Percentiles rank a stretch among this genome's conserved stretches.
Evolutionary conservation across 2,888 invertebrate species (phyloP).

Genomic region (Hydrotaea cyrtoneurina): DNA sequence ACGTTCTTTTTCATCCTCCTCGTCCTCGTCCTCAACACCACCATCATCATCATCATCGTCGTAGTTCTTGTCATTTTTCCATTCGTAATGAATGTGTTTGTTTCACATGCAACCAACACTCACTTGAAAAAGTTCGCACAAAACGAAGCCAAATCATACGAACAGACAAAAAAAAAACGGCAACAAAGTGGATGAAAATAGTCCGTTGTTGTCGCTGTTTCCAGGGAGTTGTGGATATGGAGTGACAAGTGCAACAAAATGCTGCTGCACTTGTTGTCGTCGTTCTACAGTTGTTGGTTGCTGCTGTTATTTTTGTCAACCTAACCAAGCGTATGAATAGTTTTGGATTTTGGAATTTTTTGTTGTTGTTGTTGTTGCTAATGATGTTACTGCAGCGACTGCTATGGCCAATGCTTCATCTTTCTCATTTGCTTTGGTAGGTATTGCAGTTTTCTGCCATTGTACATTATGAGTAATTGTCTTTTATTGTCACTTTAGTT

Average conservation of each 20-base stretch:
- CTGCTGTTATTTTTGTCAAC: slow-evolving; percentile 48
- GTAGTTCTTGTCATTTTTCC: not conserved
- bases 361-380: not conserved
- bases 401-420: slow-evolving; percentile 3
- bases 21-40: not conserved
- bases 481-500: slow-evolving; percentile 54
- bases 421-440: slow-evolving; percentile 27
- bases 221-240: slow-evolving; percentile 38
- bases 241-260: slow-evolving; percentile 57
- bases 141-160: not conserved
- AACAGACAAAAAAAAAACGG: not conserved
- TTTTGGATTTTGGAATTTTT: slow-evolving; percentile 46
- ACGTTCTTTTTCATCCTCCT: not conserved
- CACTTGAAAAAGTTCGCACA: slow-evolving; percentile 40
- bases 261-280: not conserved
- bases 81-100: slow-evolving; percentile 53
- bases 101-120: slow-evolving; percentile 36
- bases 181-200: not conserved
- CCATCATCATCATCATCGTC: not conserved
- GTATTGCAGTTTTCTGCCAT: slow-evolving; percentile 41
- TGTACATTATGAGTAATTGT: slow-evolving; percentile 65
- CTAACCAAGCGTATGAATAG: slow-evolving; percentile 58
- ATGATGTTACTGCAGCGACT: slow-evolving; percentile 8
- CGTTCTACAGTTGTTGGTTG: not conserved
- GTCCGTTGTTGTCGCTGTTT: slow-evolving; percentile 2